These are phyloP conservation scores for Cisticola juncidis DNA, from an alignment of 2,113 vertebrate species.

Conservation along the genomic window DNA sequence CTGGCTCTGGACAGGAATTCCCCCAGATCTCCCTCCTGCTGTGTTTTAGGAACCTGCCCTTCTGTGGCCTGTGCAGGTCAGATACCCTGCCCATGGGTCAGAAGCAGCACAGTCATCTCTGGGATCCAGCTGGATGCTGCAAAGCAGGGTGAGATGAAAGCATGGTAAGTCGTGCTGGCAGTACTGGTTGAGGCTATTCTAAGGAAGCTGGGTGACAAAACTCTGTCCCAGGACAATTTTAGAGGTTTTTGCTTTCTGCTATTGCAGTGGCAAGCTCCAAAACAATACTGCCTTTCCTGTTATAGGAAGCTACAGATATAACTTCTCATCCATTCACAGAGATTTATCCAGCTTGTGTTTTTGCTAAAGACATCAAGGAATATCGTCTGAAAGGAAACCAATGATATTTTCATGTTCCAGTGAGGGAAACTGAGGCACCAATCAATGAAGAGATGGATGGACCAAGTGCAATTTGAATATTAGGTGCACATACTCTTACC, in stretches of 20 bases:
- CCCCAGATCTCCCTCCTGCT: background rate
- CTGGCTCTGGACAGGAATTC: background rate
- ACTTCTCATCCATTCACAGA: background rate
- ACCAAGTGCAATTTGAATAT: background rate
- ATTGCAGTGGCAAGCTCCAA: background rate
- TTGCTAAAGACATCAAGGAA: background rate
- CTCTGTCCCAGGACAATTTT: background rate
- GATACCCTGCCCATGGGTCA: fast-evolving
- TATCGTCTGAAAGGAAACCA: background rate
- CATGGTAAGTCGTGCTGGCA: background rate
- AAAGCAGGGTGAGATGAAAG: background rate
- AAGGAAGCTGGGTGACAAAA: background rate
- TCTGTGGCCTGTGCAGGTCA: background rate
- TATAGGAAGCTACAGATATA: background rate
- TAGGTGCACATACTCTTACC: background rate
- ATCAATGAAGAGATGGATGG: background rate
- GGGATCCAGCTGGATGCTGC: background rate
- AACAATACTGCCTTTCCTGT: background rate
- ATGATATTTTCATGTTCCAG: background rate
- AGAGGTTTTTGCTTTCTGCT: background rate
- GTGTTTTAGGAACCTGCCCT: background rate
- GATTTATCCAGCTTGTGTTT: background rate
- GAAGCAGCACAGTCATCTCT: background rate
- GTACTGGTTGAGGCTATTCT: background rate
- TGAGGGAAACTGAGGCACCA: background rate